A percentile compares a stretch with the other conserved stretches of the same genome.
These are phyloP conservation scores for Cordylochernes scorpioides DNA, from an alignment of 2,888 invertebrate genomes.

Conservation along the genomic window DNA sequence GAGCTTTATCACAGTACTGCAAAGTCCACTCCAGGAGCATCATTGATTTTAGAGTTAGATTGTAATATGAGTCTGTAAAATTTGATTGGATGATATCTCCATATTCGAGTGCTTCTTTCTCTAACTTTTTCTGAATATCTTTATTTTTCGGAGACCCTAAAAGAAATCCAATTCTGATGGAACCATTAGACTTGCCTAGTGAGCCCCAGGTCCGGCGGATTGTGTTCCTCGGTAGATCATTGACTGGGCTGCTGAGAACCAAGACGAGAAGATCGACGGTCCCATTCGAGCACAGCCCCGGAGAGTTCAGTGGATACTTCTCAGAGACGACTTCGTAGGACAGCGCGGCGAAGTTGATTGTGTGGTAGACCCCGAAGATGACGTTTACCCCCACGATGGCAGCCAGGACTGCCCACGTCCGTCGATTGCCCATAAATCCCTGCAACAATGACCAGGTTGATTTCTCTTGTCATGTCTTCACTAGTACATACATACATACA, in stretches of 20 bases:
- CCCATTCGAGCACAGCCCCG: constrained; percentile 7
- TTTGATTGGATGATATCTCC: constrained; percentile 12
- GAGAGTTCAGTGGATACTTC: no score
- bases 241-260: constrained; percentile 7
- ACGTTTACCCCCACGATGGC: no score
- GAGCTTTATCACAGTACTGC: constrained; percentile 10
- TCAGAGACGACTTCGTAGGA: no score
- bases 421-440: no score
- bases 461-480: no score
- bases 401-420: no score
- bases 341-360: no score
- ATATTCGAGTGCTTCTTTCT: constrained; percentile 5
- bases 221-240: constrained; percentile 6
- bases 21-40: constrained; percentile 12
- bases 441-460: no score
- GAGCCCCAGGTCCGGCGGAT: constrained; percentile 14
- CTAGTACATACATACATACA: no score
- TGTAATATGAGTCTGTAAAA: constrained; percentile 12
- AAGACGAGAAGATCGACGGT: constrained; percentile 7
- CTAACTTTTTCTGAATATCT: constrained; percentile 2
- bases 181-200: constrained; percentile 1
- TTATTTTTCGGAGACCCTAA: constrained; percentile 7
- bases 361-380: no score
- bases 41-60: constrained; percentile 13
- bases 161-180: constrained; percentile 10